These are phyloP conservation scores for Glareola pratincola DNA, from an alignment of 2,113 vertebrate species.

Conservation along the genomic window DNA sequence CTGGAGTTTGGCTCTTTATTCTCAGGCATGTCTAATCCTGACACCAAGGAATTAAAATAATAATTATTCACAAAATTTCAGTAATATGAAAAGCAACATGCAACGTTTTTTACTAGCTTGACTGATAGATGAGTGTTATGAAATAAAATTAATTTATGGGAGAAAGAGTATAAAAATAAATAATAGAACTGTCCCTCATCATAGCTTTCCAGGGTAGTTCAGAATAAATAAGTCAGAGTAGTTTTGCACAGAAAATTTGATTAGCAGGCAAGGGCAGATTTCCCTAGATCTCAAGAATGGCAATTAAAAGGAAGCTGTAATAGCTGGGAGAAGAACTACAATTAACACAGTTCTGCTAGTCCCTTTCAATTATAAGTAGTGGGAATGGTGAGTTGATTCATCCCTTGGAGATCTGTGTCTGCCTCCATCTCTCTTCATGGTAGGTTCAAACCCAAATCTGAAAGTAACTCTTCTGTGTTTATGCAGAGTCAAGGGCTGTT, in stretches of 20 bases:
- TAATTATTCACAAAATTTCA: neutral
- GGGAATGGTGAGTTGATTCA: neutral
- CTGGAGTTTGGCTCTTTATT: neutral
- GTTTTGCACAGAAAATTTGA: neutral
- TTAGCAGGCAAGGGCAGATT: neutral
- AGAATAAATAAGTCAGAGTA: neutral
- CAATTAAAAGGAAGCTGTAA: neutral
- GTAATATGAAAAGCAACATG: neutral
- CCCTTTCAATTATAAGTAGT: neutral
- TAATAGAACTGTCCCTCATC: neutral
- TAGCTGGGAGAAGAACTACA: neutral
- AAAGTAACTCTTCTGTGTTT: neutral
- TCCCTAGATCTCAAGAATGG: neutral
- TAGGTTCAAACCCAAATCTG: neutral
- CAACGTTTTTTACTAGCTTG: neutral
- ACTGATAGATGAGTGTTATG: neutral
- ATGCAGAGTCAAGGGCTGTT: neutral
- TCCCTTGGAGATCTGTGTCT: neutral
- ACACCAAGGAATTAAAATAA: neutral
- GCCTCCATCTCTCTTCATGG: neutral
- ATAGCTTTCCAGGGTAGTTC: neutral
- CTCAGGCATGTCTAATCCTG: neutral
- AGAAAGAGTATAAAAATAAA: neutral
- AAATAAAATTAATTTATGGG: neutral
- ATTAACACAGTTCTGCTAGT: neutral